Evolutionary conservation across 2,113 vertebrate species (phyloP), one percentile per base, ranked within the genome.

Genomic region (Elgaria multicarinata): DNA sequence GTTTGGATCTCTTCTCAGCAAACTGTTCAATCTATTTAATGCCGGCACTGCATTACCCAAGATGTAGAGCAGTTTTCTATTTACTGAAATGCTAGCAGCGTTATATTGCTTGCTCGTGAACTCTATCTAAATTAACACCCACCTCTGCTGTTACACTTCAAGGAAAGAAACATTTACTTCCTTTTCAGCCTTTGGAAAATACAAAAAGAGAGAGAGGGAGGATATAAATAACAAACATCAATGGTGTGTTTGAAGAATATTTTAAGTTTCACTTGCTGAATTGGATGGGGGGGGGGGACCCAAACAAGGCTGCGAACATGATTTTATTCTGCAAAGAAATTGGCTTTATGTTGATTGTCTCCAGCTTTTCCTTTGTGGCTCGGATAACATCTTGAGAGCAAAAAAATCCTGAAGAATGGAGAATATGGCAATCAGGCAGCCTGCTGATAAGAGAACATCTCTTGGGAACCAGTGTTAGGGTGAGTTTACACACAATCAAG

Each of bases 1-100:
- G 72, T 83, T 90, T 96, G 90, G 80, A 85, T 92, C 74, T 92
- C 95, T 95, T 91, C 80, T 94, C 79, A 95, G 86, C 81, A 95
- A 92, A 92, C 77, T 89, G 66, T 87, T 94, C 90, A 80, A 94
- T 94, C 55, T 93, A 46, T 94, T 94, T 94, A 91, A 92, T 91
- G 85, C 80, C 0, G 93, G 62, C 50, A 92, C 83, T 83, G 9
- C 67, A 88, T 92, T 93, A 90, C 66, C 85, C 91, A 69, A 93
- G 88, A 94, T 90, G 82, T 89, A 91, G 62, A 94, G 75, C 82
- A 90, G 39, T 90, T 90, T 95, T 33, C 82, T 96, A 67, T 85
- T 94, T 92, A 91, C 66, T 92, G 91, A 90, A 90, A 95, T 94
- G 83, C 92, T 82, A 89, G 69, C 31, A 93, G 80, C 20, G 69